Percentiles rank a stretch among this genome's conserved stretches.
Evolutionary conservation across 2,113 vertebrate species (phyloP).

Genomic region (Syngnathus typhle): DNA sequence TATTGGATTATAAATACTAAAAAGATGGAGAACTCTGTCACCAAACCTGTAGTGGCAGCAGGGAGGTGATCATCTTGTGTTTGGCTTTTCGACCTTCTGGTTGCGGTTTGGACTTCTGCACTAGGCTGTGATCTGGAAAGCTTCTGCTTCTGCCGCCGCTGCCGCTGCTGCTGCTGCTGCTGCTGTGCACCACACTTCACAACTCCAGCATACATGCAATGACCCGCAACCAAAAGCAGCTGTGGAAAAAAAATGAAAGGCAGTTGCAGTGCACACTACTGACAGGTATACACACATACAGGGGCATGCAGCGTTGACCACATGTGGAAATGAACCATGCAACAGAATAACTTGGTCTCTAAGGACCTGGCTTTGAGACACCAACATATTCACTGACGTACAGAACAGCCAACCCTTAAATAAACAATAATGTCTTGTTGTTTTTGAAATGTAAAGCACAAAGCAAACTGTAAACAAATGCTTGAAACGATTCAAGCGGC

Average conservation of each 20-base stretch:
- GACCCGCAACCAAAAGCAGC: constrained; percentile 36
- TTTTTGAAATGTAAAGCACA: constrained; percentile 15
- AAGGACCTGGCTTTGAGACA: constrained; percentile 24
- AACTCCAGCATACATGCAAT: constrained; percentile 27
- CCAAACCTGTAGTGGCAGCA: constrained; percentile 29
- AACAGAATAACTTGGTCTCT: neutral
- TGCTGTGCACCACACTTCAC: constrained; percentile 23
- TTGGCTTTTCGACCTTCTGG: constrained; percentile 24
- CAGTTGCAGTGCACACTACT: constrained; percentile 14
- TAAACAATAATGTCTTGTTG: constrained; percentile 42
- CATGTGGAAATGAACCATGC: constrained; percentile 2
- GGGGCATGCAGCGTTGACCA: neutral
- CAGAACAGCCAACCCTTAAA: neutral
- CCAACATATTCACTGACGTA: neutral
- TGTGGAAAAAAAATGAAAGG: constrained; percentile 17
- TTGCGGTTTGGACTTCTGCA: constrained; percentile 35
- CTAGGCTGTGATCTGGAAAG: constrained; percentile 36
- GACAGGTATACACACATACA: constrained; percentile 18
- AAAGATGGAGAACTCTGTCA: constrained; percentile 22
- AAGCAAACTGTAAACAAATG: neutral
- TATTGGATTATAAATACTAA: constrained; percentile 3
- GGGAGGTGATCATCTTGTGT: constrained; percentile 46
- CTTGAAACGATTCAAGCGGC: no score
- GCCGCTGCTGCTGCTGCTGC: constrained; percentile 25
- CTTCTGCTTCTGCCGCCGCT: constrained; percentile 32